Conservation (phyloP, 2,888 invertebrate genomes). For the Tolmerus cingulatus region DNA sequence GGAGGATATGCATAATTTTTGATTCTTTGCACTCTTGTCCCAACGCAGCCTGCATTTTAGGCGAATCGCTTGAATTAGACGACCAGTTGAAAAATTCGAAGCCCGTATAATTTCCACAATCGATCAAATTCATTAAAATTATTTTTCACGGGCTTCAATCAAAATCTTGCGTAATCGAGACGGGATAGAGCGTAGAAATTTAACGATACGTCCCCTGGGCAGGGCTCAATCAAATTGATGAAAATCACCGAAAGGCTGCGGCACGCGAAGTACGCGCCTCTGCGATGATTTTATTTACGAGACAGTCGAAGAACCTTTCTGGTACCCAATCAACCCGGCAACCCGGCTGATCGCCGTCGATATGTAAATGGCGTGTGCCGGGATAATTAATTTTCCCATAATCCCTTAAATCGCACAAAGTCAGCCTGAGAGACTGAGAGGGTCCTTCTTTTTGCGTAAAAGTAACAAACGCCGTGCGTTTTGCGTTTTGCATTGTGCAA, state of each 20-base stretch:
- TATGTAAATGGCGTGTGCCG: slow-evolving; percentile 38
- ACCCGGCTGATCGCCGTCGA: background rate
- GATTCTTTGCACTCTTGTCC: background rate
- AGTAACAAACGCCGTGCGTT: background rate
- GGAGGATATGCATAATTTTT: background rate
- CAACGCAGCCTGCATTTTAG: background rate
- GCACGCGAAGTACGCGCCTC: background rate
- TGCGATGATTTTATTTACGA: background rate
- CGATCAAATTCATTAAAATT: background rate
- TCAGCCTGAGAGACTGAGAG: background rate
- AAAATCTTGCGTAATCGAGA: slow-evolving; percentile 15
- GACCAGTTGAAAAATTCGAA: background rate
- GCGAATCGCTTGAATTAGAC: background rate
- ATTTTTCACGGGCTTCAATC: slow-evolving; percentile 40
- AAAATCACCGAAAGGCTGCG: background rate
- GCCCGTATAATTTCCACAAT: slow-evolving; percentile 12
- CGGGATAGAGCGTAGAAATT: background rate
- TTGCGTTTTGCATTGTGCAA: slow-evolving; percentile 4
- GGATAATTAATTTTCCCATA: slow-evolving; percentile 17
- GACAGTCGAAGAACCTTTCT: background rate
- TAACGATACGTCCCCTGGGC: background rate
- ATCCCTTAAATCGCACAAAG: background rate
- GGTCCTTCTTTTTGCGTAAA: background rate
- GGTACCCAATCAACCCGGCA: background rate
- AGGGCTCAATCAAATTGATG: background rate